Conservation (phyloP, 2,113 vertebrate genomes). For the Actenoides hombroni region DNA sequence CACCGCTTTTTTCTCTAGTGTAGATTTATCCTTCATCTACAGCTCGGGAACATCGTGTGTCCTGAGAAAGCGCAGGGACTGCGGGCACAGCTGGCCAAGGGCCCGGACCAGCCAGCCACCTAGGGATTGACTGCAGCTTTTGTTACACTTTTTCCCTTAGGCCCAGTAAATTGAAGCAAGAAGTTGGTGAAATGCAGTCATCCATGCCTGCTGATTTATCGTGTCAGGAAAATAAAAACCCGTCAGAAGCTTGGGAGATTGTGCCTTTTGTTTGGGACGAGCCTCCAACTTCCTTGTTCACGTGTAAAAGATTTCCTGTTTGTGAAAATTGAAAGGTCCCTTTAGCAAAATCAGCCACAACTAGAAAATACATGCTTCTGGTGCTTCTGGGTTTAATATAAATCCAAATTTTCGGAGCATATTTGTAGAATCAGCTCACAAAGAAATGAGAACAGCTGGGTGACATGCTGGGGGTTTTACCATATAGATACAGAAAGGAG, state of each 20-base stretch:
- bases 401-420: neutral
- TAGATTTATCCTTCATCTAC: neutral
- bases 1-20: neutral
- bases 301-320: constrained; percentile 59
- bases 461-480: neutral
- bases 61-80: neutral
- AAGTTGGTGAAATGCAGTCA: neutral
- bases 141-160: neutral
- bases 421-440: neutral
- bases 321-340: neutral
- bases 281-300: constrained; percentile 14
- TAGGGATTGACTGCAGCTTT: neutral
- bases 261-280: constrained; percentile 54
- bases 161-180: constrained; percentile 22
- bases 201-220: constrained; percentile 49
- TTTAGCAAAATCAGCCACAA: neutral
- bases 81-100: neutral
- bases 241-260: constrained; percentile 4
- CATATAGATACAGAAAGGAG: neutral
- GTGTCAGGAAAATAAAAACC: constrained; percentile 50
- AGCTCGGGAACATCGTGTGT: neutral
- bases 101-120: neutral
- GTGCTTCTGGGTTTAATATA: neutral
- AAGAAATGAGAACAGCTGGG: neutral
- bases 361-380: neutral